Conservation (phyloP, 1,140 invertebrate species). For the Dryas iulia region DNA sequence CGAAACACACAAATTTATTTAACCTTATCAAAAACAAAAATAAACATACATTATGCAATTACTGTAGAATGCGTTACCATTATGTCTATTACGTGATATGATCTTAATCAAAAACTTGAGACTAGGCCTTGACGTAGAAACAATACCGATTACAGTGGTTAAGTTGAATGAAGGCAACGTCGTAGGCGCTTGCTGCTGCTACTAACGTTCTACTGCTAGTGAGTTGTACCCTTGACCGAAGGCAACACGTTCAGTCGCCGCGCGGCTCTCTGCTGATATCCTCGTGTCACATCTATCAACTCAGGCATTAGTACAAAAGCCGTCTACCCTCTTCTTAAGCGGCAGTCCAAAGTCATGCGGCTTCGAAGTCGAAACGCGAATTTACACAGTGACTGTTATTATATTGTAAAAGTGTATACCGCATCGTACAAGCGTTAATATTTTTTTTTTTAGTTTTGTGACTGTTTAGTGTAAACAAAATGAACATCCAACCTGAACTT, state of each 20-base stretch:
- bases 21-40: not conserved
- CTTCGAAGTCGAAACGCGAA: slow-evolving; percentile 31
- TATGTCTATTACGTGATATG: not conserved
- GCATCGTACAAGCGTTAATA: not conserved
- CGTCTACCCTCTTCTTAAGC: slow-evolving; percentile 23
- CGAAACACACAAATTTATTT: too few relatives aligned
- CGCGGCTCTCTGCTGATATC: slow-evolving; percentile 53
- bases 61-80: not conserved
- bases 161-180: slow-evolving; percentile 27
- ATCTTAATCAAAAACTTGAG: not conserved
- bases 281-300: slow-evolving; percentile 46
- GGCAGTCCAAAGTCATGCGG: slow-evolving; percentile 50
- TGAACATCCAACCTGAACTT: slow-evolving; percentile 49
- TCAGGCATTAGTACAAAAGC: slow-evolving; percentile 38
- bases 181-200: slow-evolving; percentile 13
- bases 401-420: not conserved
- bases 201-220: slow-evolving; percentile 15
- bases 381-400: not conserved
- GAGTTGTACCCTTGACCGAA: slow-evolving; percentile 59
- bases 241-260: slow-evolving; percentile 55
- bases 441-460: not conserved
- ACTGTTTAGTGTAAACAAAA: slow-evolving; percentile 33
- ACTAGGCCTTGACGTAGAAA: slow-evolving; percentile 21
- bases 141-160: slow-evolving; percentile 29
- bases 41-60: not conserved